phyloP scores from a whole-genome alignment of 1,140 invertebrate genomes.

The Harlomillsia oculata region DNA sequence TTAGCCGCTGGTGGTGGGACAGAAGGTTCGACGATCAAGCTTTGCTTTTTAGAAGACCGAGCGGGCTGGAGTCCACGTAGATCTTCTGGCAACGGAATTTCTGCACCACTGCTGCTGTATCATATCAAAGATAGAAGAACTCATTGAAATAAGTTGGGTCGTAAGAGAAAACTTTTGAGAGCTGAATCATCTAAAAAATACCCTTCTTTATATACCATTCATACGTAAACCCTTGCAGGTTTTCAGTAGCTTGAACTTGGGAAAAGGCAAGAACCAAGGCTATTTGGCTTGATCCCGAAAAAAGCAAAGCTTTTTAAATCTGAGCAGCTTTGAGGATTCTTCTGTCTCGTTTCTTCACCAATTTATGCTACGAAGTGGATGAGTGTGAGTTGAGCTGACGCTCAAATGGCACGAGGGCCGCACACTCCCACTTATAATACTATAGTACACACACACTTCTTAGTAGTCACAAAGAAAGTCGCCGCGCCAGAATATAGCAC shows the following conservation, averaged over 20 bases:
- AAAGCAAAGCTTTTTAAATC: slow-evolving; percentile 33
- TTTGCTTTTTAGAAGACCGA: too few relatives aligned
- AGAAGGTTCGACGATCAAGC: slow-evolving; percentile 26
- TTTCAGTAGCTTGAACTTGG: slow-evolving; percentile 14
- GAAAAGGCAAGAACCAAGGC: slow-evolving; percentile 7
- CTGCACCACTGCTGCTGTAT: slow-evolving; percentile 22
- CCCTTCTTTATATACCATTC: slow-evolving; percentile 33
- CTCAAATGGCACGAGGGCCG: not conserved
- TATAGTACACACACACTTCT: too few relatives aligned
- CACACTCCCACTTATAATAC: too few relatives aligned
- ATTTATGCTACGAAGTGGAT: slow-evolving; percentile 30
- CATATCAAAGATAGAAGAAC: slow-evolving; percentile 15
- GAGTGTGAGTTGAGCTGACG: slow-evolving; percentile 11
- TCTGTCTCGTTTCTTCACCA: slow-evolving; percentile 32
- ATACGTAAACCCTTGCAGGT: slow-evolving; percentile 24
- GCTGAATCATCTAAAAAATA: slow-evolving; percentile 36
- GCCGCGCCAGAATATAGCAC: too few relatives aligned
- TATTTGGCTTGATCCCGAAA: slow-evolving; percentile 31
- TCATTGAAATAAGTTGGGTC: slow-evolving; percentile 34
- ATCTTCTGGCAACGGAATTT: not conserved
- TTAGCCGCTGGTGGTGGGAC: slow-evolving; percentile 22
- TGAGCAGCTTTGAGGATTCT: slow-evolving; percentile 32
- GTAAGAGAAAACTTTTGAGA: slow-evolving; percentile 28
- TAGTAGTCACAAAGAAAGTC: too few relatives aligned
- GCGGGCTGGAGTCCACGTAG: too few relatives aligned